Conservation (phyloP, 2,113 vertebrate genomes). For the Xiphias gladius region DNA sequence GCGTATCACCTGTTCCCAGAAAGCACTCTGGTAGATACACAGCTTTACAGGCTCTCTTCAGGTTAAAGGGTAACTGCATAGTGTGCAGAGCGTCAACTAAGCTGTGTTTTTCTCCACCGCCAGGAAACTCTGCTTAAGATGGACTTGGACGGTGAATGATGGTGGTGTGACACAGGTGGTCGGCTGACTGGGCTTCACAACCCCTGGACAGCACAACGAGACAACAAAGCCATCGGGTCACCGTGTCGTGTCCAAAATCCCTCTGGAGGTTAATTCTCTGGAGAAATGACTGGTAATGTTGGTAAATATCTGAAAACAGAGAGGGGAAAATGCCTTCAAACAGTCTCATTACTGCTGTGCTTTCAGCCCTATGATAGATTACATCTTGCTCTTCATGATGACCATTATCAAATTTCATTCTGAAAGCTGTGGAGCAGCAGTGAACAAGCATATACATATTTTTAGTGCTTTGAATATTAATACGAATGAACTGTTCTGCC, state of each 20-base stretch:
- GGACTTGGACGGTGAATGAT: slow-evolving; percentile 72
- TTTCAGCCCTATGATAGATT: not conserved
- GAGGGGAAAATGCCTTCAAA: not conserved
- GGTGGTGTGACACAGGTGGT: slow-evolving; percentile 15
- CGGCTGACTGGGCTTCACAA: slow-evolving; percentile 5
- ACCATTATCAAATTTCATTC: not conserved
- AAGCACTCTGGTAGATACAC: not conserved
- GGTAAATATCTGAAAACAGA: slow-evolving; percentile 12
- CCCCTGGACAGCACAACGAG: not conserved
- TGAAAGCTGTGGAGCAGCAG: not conserved
- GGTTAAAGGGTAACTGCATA: slow-evolving; percentile 33
- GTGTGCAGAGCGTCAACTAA: slow-evolving; percentile 19
- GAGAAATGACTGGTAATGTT: not conserved
- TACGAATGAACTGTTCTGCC: not conserved
- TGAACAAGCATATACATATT: not conserved
- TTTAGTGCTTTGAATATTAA: slow-evolving; percentile 5
- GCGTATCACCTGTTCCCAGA: not conserved
- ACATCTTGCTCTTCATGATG: not conserved
- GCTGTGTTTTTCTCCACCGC: slow-evolving; percentile 19
- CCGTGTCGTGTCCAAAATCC: not conserved
- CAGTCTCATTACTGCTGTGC: not conserved
- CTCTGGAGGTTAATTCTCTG: not conserved
- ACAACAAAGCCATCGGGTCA: not conserved
- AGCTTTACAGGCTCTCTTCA: not conserved
- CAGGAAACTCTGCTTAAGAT: slow-evolving; percentile 75